Conservation (phyloP, 2,888 invertebrate genomes). For the Nomada hirtipes region DNA sequence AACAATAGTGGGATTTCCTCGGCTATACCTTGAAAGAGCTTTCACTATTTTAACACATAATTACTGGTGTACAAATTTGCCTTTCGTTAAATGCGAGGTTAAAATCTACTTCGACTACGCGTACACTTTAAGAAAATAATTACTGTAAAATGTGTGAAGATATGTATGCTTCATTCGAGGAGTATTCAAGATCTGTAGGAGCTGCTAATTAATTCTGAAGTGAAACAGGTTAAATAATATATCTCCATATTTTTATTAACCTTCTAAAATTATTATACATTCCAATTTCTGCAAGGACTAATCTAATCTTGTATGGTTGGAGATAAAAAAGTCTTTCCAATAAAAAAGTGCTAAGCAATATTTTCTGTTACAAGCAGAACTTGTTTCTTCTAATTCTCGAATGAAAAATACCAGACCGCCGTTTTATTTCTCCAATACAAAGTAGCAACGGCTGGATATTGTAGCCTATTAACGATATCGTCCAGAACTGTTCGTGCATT, state of each 20-base stretch:
- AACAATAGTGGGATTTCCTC: not conserved
- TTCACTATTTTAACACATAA: not conserved
- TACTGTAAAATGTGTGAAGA: not conserved
- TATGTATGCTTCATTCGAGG: not conserved
- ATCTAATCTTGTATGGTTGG: not conserved
- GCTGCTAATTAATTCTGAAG: not conserved
- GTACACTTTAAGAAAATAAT: not conserved
- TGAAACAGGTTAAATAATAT: not conserved
- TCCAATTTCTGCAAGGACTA: not conserved
- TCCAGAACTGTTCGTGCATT: slow-evolving; percentile 41
- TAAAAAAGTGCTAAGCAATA: not conserved
- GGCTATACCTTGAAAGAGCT: no score
- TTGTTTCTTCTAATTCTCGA: slow-evolving; percentile 14
- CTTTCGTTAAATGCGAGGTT: not conserved
- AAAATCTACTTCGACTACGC: no score
- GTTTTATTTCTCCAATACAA: slow-evolving; percentile 12
- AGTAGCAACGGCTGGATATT: slow-evolving; percentile 6
- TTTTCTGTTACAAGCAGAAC: not conserved
- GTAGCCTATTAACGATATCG: slow-evolving; percentile 23
- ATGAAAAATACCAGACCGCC: not conserved
- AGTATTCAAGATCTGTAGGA: not conserved
- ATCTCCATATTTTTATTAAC: not conserved
- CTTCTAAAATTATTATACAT: not conserved
- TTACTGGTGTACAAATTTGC: not conserved
- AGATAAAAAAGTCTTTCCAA: not conserved